Base-by-base conservation (phyloP, 2,888 invertebrate genomes). In the Drosophila anomalata region DNA sequence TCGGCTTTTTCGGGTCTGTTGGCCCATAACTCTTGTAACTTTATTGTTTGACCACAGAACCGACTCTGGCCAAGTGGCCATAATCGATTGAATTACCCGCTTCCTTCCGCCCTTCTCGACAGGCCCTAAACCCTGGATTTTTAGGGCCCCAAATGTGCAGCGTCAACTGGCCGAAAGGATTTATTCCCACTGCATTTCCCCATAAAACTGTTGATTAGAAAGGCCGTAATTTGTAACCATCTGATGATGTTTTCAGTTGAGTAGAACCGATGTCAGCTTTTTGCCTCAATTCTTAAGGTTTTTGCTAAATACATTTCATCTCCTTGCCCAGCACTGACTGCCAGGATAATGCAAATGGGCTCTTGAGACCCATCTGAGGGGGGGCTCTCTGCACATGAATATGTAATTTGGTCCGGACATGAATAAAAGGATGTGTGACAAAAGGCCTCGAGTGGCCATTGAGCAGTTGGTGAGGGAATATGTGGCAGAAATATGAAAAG, bases 41-140 rank as follows among this genome's bases (percentile, higher is more conserved):
- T 85, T 88, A 85, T 86, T 84, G 85, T 79, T 73, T 77, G 75
- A 81, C 73, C 75, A 70, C 73, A 87, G 71, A 57, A 71, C 50
- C 56, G 63, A 56, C 46, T 48, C 61, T 63, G 77, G 47, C 67
- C 61, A 46, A 46, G 57, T 57, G 46, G 42, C 41, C 31, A 31
- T 58, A 56, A 63, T 39, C 75, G 73, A 76, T 73, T 77, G 75
- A 72, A 67, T 76, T 80, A 76, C 71, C 48, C 22, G 47, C 66
- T 86, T 83, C 77, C 88, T 86, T 83, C 88, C 88, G 83, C 69
- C 54, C 60, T 55, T 54, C 22, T 33, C 57, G 57, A 47, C 20
- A 39, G 33, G 47, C 57, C 52, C 31, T 33, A 68, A 69, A 53
- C 22, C 41, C 33, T 7, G 39, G 47, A 44, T 11, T 55, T 39